Percentiles rank a stretch among this genome's conserved stretches.
These are phyloP conservation scores for Iphiclides podalirius DNA, from an alignment of 2,888 invertebrate genomes.

Conservation along the genomic window DNA sequence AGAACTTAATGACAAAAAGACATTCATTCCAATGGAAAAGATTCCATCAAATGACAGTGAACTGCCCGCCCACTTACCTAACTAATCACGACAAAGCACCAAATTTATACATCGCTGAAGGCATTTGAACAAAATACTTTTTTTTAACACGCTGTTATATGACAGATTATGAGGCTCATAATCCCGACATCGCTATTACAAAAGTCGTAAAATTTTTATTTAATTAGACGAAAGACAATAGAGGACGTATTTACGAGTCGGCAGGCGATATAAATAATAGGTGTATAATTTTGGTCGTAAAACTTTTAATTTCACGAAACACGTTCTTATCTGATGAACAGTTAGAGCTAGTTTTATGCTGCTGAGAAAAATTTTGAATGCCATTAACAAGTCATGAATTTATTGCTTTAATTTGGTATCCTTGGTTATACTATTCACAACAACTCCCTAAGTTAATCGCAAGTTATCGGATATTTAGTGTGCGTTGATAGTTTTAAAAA, in stretches of 20 bases:
- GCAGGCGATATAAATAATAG: conserved; percentile 11
- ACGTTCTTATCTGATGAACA: not conserved
- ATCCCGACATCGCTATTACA: not conserved
- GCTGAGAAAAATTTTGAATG: not conserved
- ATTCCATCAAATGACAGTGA: not conserved
- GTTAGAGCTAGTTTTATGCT: too few relatives aligned
- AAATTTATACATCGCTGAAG: conserved; percentile 5
- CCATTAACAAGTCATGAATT: not conserved
- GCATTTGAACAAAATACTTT: conserved; percentile 10
- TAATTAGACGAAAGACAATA: conserved; percentile 18
- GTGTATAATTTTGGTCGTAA: conserved; percentile 15
- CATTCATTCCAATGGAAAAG: not conserved
- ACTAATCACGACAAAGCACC: conserved; percentile 3
- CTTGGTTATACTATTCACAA: too few relatives aligned
- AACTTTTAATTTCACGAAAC: conserved; percentile 9
- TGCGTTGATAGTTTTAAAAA: too few relatives aligned
- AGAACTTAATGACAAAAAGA: conserved; percentile 6
- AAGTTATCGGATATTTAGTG: too few relatives aligned
- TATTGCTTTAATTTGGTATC: too few relatives aligned
- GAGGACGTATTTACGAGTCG: conserved; percentile 1
- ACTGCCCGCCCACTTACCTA: conserved; percentile 8
- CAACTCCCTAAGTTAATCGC: too few relatives aligned
- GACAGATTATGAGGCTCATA: conserved; percentile 1
- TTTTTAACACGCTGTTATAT: not conserved
- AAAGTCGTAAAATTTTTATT: conserved; percentile 16